Evolutionary conservation across 2,797 vertebrate species (phyloP), one percentile per base, ranked within the genome.

Genomic region (Falco cherrug): DNA sequence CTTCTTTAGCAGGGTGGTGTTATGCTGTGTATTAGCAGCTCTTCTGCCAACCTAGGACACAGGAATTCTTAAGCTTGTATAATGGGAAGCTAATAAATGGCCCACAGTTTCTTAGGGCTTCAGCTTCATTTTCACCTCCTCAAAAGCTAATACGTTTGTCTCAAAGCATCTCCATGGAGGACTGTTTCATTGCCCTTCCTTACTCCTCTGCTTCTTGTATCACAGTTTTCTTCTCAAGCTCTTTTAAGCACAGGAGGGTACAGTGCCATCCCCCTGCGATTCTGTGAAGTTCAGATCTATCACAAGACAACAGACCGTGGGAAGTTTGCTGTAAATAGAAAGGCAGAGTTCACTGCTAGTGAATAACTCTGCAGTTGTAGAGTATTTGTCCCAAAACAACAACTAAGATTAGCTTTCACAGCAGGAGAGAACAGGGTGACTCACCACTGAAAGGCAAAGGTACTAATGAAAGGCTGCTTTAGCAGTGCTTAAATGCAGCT

Each of bases 311-410:
- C 16, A 6, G 39, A 87, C n/a, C 2, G 41, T 92, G 85, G 65
- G 87, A 94, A 95, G 53, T 87, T 83, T 65, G 21, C 87, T 90
- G 59, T 86, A 95, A 91, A 92, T 89, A 93, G 93, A 93, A 94
- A 94, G 25, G 21, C 50, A 85, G 65, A 77, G 53, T 90, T 94
- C 86, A 48, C 17, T 90, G 43, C 64, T 87, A 24, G 59, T 63
- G 76, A 95, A 93, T 90, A 95, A 96, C 83, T 92, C 85, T 37
- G 41, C 53, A 84, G 53, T 95, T 91, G 90, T 85, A 93, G 94
- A 90, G 64, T 90, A 75, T 90, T 93, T 93, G 54, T 87, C 93
- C 82, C 92, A 71, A 93, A 95, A 93, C 70, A 94, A 57, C 83
- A 81, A 70, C 69, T 71, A 93, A 95, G 63, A 83, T 91, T 91